Conservation (phyloP, 2,888 invertebrate genomes). For the Lycocerus yunnanus region DNA sequence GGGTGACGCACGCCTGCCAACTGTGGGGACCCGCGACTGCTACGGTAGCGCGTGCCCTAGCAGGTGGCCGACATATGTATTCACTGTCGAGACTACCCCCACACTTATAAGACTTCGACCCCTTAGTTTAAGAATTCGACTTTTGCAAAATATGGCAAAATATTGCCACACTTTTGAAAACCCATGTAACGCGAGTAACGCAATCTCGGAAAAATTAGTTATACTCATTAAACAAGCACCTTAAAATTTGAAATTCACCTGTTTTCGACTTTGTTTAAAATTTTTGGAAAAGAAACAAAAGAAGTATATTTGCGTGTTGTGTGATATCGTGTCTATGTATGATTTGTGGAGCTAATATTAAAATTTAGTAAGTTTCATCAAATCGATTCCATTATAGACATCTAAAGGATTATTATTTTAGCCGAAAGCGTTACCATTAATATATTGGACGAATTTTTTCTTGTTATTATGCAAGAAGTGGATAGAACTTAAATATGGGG, state of each 20-base stretch:
- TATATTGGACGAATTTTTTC: conserved; percentile 14
- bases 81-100: conserved; percentile 22
- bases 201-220: not conserved
- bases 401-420: conserved; percentile 5
- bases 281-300: not conserved
- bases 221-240: not conserved
- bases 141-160: conserved; percentile 23
- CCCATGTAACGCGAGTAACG: not conserved
- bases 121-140: conserved; percentile 15
- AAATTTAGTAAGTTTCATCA: conserved; percentile 8
- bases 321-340: conserved; percentile 17
- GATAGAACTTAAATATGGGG: conserved; percentile 7
- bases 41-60: conserved; percentile 40
- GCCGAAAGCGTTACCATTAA: conserved; percentile 16
- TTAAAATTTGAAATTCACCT: not conserved
- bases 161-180: not conserved
- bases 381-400: conserved; percentile 6
- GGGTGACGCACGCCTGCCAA: conserved; percentile 44
- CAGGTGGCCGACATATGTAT: conserved; percentile 44
- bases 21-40: conserved; percentile 38
- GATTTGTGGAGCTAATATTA: conserved; percentile 1
- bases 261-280: not conserved
- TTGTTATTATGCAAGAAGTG: conserved; percentile 23
- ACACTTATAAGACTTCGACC: conserved; percentile 29
- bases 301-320: conserved; percentile 5